A percentile compares a stretch with the other conserved stretches of the same genome.
phyloP scores from a whole-genome alignment of 2,797 vertebrate genomes.

The Lepidocolaptes lacrymiger region DNA sequence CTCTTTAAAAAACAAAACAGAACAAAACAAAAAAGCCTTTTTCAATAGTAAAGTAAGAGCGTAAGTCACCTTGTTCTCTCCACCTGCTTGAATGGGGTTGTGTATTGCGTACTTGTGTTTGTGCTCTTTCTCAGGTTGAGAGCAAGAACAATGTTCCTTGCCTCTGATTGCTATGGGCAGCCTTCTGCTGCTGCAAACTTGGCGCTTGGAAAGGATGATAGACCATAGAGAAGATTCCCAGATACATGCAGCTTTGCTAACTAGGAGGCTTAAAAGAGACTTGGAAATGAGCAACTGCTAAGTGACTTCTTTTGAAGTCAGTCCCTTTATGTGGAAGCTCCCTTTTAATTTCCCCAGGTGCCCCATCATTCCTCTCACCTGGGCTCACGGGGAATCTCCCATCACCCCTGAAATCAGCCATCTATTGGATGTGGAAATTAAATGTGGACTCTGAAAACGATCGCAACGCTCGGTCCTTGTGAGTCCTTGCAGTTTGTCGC shows the following conservation, averaged over 20 bases:
- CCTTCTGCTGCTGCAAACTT: not conserved
- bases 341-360: not conserved
- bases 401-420: not conserved
- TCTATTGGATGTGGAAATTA: not conserved
- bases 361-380: rapidly evolving
- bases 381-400: not conserved
- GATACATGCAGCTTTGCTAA: not conserved
- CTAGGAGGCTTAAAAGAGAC: not conserved
- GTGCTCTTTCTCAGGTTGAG: not conserved
- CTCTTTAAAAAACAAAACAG: not conserved
- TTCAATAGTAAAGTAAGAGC: not conserved
- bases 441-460: not conserved
- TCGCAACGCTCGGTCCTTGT: not conserved
- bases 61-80: not conserved
- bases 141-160: not conserved
- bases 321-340: not conserved
- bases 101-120: not conserved
- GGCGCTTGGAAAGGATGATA: not conserved
- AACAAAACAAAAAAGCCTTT: not conserved
- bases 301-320: not conserved
- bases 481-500: not conserved
- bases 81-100: not conserved
- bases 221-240: not conserved
- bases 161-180: not conserved
- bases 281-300: not conserved